Conservation (phyloP, 1,140 invertebrate genomes). For the Cheumatopsyche charites region DNA sequence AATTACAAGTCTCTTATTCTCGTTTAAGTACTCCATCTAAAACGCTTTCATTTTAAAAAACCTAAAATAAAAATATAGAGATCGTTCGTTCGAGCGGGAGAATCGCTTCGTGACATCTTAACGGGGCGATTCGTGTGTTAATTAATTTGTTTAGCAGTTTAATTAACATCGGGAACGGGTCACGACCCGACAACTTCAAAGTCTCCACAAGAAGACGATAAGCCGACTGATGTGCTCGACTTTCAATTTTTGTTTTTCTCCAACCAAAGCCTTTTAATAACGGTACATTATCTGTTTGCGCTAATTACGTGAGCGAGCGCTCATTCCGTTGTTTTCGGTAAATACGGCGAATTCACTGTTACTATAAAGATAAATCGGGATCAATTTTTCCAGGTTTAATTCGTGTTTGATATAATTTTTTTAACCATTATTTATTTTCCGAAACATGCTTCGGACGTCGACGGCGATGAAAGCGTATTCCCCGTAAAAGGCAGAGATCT, state of each 20-base stretch:
- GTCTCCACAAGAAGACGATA: neutral
- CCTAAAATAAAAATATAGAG: too few species aligned
- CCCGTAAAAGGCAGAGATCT: too few species aligned
- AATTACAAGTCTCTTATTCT: too few species aligned
- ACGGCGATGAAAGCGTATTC: too few species aligned
- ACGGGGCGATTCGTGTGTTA: slow-evolving; percentile 3
- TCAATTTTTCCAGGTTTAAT: too few species aligned
- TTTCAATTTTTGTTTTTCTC: neutral
- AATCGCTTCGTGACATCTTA: neutral
- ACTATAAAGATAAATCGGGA: too few species aligned
- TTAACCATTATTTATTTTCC: too few species aligned
- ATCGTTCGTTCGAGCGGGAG: neutral
- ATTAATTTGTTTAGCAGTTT: slow-evolving; percentile 21
- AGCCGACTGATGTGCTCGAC: neutral
- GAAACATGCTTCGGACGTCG: too few species aligned
- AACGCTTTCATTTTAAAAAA: too few species aligned
- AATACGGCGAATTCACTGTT: neutral
- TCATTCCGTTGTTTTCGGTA: neutral
- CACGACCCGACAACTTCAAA: slow-evolving; percentile 1
- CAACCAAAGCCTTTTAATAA: neutral
- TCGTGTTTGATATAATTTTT: too few species aligned
- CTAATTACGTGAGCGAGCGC: neutral
- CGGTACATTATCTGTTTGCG: neutral
- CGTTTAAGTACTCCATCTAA: too few species aligned
- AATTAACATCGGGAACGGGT: slow-evolving; percentile 8